These are phyloP conservation scores for Drosophila rhopaloa DNA, from an alignment of 1,140 invertebrate genomes.

Conservation along the genomic window DNA sequence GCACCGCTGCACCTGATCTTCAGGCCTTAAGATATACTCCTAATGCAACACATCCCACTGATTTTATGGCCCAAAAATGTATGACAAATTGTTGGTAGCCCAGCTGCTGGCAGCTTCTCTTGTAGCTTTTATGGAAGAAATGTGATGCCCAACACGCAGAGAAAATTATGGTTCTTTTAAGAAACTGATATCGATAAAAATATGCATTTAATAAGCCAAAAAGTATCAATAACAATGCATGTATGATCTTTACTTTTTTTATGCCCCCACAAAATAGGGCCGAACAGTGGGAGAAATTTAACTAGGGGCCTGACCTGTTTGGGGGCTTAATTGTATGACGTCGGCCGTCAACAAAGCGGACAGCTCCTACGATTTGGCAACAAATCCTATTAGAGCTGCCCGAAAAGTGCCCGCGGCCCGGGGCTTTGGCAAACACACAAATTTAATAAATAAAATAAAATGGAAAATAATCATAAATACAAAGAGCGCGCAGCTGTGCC, in stretches of 20 bases:
- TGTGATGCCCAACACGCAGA: constrained; percentile 3
- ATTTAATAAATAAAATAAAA: constrained; percentile 73
- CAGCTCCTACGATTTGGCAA: constrained; percentile 47
- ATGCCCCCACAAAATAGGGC: constrained; percentile 3
- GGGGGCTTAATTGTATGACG: constrained; percentile 35
- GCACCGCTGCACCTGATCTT: constrained; percentile 22
- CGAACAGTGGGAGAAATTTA: constrained; percentile 26
- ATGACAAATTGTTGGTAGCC: constrained; percentile 64
- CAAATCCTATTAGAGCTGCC: constrained; percentile 75
- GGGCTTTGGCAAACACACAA: constrained; percentile 57
- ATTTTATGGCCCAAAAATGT: constrained; percentile 12
- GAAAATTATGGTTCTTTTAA: neutral
- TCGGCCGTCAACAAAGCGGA: constrained; percentile 54
- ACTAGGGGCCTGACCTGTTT: constrained; percentile 15
- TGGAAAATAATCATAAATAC: constrained; percentile 74
- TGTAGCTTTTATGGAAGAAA: constrained; percentile 38
- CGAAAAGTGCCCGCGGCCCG: constrained; percentile 38
- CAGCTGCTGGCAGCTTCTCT: constrained; percentile 46
- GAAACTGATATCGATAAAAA: too few species aligned
- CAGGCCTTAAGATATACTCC: constrained; percentile 1
- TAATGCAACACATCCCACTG: constrained; percentile 12
- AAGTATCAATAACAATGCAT: neutral
- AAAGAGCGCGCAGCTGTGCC: constrained; percentile 73
- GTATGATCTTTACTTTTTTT: neutral
- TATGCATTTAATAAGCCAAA: too few species aligned